These are phyloP conservation scores for Paradisaea rubra DNA, from an alignment of 2,113 vertebrate genomes.

Conservation along the genomic window DNA sequence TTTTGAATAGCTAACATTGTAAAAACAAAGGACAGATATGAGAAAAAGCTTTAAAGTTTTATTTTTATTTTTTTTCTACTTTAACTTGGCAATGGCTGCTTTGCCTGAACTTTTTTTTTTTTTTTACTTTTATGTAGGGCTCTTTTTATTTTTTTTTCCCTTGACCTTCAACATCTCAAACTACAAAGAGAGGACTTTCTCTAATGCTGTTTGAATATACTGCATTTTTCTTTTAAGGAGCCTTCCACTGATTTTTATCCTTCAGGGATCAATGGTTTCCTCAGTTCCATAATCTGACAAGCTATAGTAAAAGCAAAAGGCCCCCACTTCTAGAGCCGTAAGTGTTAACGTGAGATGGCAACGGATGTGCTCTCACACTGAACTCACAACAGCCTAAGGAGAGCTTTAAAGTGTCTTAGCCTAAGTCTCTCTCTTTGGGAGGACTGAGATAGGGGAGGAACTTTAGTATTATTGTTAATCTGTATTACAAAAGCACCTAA, in stretches of 20 bases:
- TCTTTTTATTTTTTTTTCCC: not conserved
- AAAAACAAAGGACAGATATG: slow-evolving; percentile 12
- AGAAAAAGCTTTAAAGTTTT: not conserved
- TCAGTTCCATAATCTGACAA: slow-evolving; percentile 66
- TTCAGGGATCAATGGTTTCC: slow-evolving; percentile 53
- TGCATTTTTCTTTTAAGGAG: slow-evolving; percentile 54
- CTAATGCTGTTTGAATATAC: slow-evolving; percentile 54
- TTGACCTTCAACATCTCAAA: slow-evolving; percentile 62
- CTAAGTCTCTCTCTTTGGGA: slow-evolving; percentile 59
- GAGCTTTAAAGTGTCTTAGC: slow-evolving; percentile 55
- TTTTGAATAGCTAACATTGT: not conserved
- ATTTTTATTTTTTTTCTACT: slow-evolving; percentile 30
- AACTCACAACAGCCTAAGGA: slow-evolving; percentile 44
- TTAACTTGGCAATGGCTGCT: not conserved
- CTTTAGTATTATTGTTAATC: slow-evolving; percentile 50
- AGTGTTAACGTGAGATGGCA: slow-evolving; percentile 48
- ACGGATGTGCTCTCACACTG: not conserved
- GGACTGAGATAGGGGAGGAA: slow-evolving; percentile 44
- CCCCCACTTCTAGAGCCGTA: not conserved
- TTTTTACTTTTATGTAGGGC: not conserved
- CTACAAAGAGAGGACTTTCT: slow-evolving; percentile 63
- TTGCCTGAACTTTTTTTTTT: not conserved
- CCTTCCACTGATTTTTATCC: slow-evolving; percentile 66
- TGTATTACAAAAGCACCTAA: slow-evolving; percentile 56
- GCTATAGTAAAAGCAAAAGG: slow-evolving; percentile 31